Evolutionary conservation across 2,797 vertebrate genomes (phyloP), one percentile per base, ranked within the genome.

Genomic region (Pagetopsis macropterus): DNA sequence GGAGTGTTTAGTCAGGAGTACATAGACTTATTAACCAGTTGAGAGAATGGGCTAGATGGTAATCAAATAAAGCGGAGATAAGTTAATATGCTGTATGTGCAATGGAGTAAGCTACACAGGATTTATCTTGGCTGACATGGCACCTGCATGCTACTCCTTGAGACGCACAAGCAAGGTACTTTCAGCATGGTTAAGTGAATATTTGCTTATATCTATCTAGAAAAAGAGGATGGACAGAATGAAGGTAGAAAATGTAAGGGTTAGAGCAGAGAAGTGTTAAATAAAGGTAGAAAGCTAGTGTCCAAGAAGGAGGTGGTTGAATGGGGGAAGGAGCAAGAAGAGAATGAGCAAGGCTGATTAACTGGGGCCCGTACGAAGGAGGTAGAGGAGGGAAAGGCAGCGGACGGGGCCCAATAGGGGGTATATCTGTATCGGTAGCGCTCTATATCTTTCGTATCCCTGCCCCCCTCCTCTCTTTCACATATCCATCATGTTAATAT

Each of bases 401-500:
- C 1, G 70, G 74, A 82, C 73, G 37, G 84, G 87, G 81, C 89
- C 77, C 82, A 80, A 65, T 75, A 84, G 93, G 90, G 89, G 88
- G 91, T 93, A 89, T 89, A 92, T 92, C 89, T 89, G 81, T 87
- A 91, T 88, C 72, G 82, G 86, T 91, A 90, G 88, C 88, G 79
- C 86, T 87, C 79, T 84, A 85, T 91, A 87, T 82, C 85, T 70
- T 83, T 77, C 66, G 33, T 66, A 84, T 80, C 74, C 78, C 77
- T 85, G 70, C 73, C 72, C 80, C 85, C 83, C 77, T 81, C 79
- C 75, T 69, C 79, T 64, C 82, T 81, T 75, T 75, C 88, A 75
- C 81, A 92, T 91, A 92, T 91, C 91, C 92, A 92, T 91, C 91
- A 88, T 90, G 89, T 92, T 94, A 93, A 90, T 91, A 93, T 89